Conservation (phyloP, 2,113 vertebrate species). For the Cyprinodon brontotheroides region DNA sequence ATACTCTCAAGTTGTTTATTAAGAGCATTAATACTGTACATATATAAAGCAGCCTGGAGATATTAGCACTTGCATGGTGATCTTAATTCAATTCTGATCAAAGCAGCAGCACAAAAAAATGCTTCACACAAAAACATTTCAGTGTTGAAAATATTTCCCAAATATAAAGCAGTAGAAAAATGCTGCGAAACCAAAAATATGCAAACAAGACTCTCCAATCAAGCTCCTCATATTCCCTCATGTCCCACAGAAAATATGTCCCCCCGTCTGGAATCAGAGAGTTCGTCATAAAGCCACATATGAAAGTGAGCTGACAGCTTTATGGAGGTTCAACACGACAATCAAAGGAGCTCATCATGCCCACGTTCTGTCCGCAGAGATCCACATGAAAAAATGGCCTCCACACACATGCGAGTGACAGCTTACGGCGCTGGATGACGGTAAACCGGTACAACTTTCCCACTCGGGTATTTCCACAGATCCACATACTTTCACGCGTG, state of each 20-base stretch:
- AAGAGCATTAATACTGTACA: not conserved
- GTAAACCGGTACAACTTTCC: not conserved
- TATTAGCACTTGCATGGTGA: too few species aligned
- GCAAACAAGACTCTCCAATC: not conserved
- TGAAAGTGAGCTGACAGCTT: slow-evolving; percentile 35
- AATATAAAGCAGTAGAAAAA: not conserved
- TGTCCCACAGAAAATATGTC: slow-evolving; percentile 3
- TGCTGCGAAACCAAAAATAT: not conserved
- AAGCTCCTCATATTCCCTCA: not conserved
- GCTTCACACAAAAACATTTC: not conserved
- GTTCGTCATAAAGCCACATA: slow-evolving; percentile 36
- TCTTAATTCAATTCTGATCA: not conserved
- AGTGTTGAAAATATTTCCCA: not conserved
- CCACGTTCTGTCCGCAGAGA: slow-evolving; percentile 14
- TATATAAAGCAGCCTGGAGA: not conserved
- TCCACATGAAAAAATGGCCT: slow-evolving; percentile 1
- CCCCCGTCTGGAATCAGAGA: not conserved
- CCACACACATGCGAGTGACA: slow-evolving; percentile 12
- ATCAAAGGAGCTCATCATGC: slow-evolving; percentile 19
- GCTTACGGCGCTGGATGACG: not conserved
- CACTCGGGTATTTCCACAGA: slow-evolving; percentile 4
- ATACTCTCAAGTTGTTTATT: too few species aligned
- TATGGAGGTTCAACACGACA: slow-evolving; percentile 26
- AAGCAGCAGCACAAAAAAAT: not conserved
- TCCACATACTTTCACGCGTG: not conserved